These are phyloP conservation scores for Thysanoteuthis rhombus DNA, from an alignment of 2,888 invertebrate species.

Conservation along the genomic window DNA sequence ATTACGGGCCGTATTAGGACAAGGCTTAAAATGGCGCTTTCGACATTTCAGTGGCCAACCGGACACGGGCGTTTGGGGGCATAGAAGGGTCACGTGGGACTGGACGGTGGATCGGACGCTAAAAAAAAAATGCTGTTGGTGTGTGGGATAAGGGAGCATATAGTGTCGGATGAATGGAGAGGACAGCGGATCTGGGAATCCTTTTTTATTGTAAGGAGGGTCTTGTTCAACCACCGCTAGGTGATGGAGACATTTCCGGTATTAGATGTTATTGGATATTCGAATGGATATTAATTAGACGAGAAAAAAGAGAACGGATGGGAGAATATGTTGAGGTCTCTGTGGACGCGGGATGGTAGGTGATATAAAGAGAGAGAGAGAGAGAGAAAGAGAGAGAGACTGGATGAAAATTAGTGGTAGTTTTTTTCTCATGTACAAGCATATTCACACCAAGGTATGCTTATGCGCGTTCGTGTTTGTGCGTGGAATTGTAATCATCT, in stretches of 20 bases:
- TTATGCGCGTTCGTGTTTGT: neutral
- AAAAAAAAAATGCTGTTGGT: neutral
- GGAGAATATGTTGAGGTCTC: neutral
- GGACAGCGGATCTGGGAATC: neutral
- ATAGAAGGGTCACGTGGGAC: neutral
- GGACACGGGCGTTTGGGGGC: neutral
- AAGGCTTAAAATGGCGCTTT: neutral
- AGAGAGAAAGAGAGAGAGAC: neutral
- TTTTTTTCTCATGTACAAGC: neutral
- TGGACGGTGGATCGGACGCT: neutral
- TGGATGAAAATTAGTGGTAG: neutral
- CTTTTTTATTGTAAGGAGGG: neutral
- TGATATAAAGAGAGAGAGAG: neutral
- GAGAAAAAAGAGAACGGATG: neutral
- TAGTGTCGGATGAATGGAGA: neutral
- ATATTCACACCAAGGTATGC: neutral
- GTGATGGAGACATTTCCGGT: constrained; percentile 12
- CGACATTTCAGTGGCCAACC: constrained; percentile 12
- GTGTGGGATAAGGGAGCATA: neutral
- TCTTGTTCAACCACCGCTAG: neutral
- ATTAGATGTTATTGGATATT: neutral
- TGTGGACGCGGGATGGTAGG: neutral
- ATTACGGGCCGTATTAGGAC: neutral
- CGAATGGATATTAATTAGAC: neutral
- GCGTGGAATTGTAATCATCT: neutral